These are phyloP conservation scores for Perca schrenkii DNA, from an alignment of 2,113 vertebrate genomes.

Conservation along the genomic window DNA sequence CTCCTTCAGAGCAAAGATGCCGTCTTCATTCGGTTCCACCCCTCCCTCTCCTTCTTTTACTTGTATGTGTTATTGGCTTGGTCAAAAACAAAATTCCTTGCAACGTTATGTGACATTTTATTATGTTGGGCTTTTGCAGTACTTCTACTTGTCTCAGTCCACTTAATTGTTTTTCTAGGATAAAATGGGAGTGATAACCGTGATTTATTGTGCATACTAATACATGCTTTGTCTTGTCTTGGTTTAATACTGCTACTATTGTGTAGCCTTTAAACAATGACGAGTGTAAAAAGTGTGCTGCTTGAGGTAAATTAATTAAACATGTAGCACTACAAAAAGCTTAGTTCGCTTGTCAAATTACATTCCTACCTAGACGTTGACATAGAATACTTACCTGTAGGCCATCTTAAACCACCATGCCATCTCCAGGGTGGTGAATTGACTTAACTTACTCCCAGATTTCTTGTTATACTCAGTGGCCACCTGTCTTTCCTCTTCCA, in stretches of 20 bases:
- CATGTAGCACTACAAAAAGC: neutral
- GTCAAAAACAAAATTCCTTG: slow-evolving; percentile 53
- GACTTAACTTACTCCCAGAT: neutral
- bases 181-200: neutral
- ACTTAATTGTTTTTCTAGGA: slow-evolving; percentile 12
- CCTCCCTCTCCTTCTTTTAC: neutral
- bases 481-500: neutral
- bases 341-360: neutral
- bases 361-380: neutral
- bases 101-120: slow-evolving; percentile 5
- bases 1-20: slow-evolving; percentile 48
- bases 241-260: slow-evolving; percentile 2
- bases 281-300: neutral
- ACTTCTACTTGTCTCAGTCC: neutral
- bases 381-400: neutral
- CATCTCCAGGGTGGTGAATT: neutral
- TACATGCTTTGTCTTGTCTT: slow-evolving; percentile 4
- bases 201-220: slow-evolving; percentile 19
- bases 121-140: slow-evolving; percentile 4
- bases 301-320: slow-evolving; percentile 12
- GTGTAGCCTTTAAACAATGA: neutral
- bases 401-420: neutral
- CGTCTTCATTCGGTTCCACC: slow-evolving; percentile 42
- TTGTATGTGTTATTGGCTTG: slow-evolving; percentile 31
- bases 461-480: neutral